phyloP scores from a whole-genome alignment of 2,797 vertebrate species.

The Erpetoichthys calabaricus region DNA sequence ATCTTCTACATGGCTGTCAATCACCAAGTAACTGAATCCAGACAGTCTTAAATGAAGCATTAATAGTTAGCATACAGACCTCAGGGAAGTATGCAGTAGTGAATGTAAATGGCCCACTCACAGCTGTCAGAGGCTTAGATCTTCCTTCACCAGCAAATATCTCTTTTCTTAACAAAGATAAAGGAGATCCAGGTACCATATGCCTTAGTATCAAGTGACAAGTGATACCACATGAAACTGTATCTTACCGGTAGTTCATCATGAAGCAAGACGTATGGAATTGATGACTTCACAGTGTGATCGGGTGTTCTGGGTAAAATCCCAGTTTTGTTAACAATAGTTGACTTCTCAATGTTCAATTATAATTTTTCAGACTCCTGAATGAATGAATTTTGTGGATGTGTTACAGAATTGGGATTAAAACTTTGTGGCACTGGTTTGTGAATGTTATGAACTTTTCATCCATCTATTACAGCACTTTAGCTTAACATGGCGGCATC shows the following conservation, averaged over 20 bases:
- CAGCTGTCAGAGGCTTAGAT: not conserved
- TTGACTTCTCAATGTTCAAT: too few species aligned
- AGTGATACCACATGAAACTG: slow-evolving; percentile 31
- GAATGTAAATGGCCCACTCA: not conserved
- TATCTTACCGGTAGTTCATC: slow-evolving; percentile 29
- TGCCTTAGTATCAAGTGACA: slow-evolving; percentile 34
- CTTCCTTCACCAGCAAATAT: slow-evolving; percentile 7
- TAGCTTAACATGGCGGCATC: too few species aligned
- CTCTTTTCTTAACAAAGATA: slow-evolving; percentile 17
- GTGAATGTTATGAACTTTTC: too few species aligned
- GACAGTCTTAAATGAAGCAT: slow-evolving; percentile 12
- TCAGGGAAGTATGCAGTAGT: slow-evolving; percentile 3
- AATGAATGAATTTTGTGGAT: too few species aligned
- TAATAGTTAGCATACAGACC: slow-evolving; percentile 21
- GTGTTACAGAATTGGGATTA: too few species aligned
- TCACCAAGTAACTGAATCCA: slow-evolving; percentile 16
- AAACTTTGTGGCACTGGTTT: too few species aligned
- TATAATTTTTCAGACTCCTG: too few species aligned
- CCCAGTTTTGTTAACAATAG: too few species aligned
- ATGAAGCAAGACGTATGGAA: slow-evolving; percentile 35
- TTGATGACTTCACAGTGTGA: slow-evolving; percentile 1
- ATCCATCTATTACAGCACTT: too few species aligned
- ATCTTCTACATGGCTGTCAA: not conserved
- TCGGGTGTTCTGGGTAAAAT: too few species aligned
- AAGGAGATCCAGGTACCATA: slow-evolving; percentile 21